Percentiles rank a stretch among this genome's conserved stretches.
Evolutionary conservation across 2,797 vertebrate species (phyloP).

Genomic region (Remorina albescens): DNA sequence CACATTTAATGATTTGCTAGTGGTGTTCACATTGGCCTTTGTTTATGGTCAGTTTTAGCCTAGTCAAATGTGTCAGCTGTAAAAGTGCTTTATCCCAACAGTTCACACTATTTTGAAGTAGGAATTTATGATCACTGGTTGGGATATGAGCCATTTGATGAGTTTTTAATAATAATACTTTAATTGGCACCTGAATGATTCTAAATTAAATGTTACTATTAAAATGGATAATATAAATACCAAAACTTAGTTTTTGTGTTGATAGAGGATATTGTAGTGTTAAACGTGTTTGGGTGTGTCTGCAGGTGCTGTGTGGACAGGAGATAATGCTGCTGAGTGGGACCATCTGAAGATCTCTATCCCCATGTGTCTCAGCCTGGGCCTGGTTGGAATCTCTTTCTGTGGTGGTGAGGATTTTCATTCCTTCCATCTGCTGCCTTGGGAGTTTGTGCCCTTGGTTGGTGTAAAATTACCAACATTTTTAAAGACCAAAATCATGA

Average conservation of each 20-base stretch:
- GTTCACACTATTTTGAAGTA: no score
- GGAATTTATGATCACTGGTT: background rate
- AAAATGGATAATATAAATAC: background rate
- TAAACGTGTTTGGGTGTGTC: conserved; percentile 1
- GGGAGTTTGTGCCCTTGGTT: background rate
- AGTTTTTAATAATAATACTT: background rate
- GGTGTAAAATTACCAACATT: background rate
- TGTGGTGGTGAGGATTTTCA: conserved; percentile 88
- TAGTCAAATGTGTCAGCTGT: background rate
- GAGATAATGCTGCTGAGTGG: conserved; percentile 96
- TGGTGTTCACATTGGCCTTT: no score
- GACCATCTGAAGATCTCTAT: conserved; percentile 92
- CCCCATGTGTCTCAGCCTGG: conserved; percentile 94
- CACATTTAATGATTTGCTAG: background rate
- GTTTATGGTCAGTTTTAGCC: background rate
- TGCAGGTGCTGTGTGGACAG: conserved; percentile 94
- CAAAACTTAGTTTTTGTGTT: background rate
- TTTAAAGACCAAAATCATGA: background rate
- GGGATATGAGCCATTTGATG: no score
- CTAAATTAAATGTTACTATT: no score
- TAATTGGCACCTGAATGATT: background rate
- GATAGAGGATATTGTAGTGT: background rate
- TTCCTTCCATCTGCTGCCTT: background rate
- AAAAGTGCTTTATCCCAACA: background rate
- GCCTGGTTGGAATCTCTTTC: conserved; percentile 91